These are phyloP conservation scores for Euura lappo DNA, from an alignment of 1,140 invertebrate species.

Conservation along the genomic window DNA sequence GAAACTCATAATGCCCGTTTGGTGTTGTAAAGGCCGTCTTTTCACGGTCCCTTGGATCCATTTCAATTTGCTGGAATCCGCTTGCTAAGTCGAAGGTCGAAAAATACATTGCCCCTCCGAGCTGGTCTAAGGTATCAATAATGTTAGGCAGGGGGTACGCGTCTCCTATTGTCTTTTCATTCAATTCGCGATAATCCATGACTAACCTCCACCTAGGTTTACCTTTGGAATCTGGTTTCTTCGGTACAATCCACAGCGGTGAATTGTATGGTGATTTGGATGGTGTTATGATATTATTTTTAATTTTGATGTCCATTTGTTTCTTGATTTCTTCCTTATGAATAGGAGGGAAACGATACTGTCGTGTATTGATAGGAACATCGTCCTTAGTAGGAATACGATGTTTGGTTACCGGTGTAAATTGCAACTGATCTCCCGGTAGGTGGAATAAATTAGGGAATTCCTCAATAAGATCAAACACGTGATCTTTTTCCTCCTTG, in stretches of 20 bases:
- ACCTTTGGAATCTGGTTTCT: slow-evolving; percentile 38
- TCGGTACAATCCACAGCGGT: slow-evolving; percentile 34
- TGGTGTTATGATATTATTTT: slow-evolving; percentile 25
- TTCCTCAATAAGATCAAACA: not conserved
- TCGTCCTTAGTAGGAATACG: slow-evolving; percentile 16
- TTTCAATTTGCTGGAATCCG: slow-evolving; percentile 54
- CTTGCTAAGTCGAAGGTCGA: slow-evolving; percentile 57
- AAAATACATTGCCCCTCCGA: slow-evolving; percentile 58
- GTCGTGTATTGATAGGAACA: slow-evolving; percentile 27
- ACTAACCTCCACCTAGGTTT: slow-evolving; percentile 47
- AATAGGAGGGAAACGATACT: slow-evolving; percentile 27
- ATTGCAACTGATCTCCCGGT: not conserved
- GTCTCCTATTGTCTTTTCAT: no score
- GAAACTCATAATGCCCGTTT: no score
- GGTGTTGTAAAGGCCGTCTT: slow-evolving; percentile 43
- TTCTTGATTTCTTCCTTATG: slow-evolving; percentile 28
- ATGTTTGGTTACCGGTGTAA: slow-evolving; percentile 8
- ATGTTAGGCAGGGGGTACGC: slow-evolving; percentile 60
- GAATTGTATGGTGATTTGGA: slow-evolving; percentile 33
- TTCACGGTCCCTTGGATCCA: slow-evolving; percentile 28
- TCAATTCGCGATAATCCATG: slow-evolving; percentile 51
- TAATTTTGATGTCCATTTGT: slow-evolving; percentile 28
- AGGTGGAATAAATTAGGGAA: not conserved
- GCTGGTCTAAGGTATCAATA: slow-evolving; percentile 54
- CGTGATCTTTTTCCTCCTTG: not conserved